These are phyloP conservation scores for Martes martes DNA, from an alignment of 2,113 vertebrate species.

Conservation along the genomic window DNA sequence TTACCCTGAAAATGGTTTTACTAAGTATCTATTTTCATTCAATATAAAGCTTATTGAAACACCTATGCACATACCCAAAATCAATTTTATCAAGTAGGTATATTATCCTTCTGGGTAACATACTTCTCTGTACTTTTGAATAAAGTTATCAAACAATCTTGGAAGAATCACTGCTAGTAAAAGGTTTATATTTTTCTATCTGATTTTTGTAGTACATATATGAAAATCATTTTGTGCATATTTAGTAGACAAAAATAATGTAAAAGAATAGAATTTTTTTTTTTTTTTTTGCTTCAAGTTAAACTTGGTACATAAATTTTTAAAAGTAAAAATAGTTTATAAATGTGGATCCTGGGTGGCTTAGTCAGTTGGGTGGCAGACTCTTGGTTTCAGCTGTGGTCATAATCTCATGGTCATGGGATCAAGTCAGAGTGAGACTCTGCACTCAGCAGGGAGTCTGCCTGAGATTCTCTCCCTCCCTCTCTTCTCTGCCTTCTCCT, in stretches of 20 bases:
- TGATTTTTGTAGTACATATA: background rate
- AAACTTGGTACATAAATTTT: background rate
- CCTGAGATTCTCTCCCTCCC: background rate
- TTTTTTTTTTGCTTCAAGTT: background rate
- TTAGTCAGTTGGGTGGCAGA: background rate
- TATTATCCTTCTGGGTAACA: background rate
- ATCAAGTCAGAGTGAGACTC: background rate
- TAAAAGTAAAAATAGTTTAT: background rate
- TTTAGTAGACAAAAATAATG: background rate
- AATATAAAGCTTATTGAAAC: background rate
- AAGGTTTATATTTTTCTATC: background rate
- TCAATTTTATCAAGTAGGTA: background rate
- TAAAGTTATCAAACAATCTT: background rate
- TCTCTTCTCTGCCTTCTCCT: background rate
- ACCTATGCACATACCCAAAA: background rate
- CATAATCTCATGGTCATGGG: background rate
- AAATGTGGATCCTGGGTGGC: background rate
- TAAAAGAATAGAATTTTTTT: background rate
- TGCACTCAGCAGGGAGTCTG: background rate
- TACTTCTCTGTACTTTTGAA: background rate
- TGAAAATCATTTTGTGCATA: background rate
- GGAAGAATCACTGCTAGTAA: background rate
- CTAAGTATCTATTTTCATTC: background rate
- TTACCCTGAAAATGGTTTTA: background rate
- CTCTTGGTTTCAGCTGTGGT: background rate